Evolutionary conservation across 2,888 invertebrate species (phyloP).

Genomic region (Eupithecia vulgata): DNA sequence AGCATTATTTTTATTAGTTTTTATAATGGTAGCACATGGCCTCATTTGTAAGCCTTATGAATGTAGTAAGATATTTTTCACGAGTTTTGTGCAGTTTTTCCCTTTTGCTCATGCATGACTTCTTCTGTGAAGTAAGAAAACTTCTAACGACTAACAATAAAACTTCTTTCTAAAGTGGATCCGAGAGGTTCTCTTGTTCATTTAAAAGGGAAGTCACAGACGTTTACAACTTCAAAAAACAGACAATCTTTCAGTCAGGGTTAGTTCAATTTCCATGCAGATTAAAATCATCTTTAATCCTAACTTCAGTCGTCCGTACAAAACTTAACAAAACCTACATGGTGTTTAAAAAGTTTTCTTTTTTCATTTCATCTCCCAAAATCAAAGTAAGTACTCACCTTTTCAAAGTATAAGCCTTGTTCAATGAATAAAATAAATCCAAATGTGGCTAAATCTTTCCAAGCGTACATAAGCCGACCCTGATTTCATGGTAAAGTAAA

Average conservation of each 20-base stretch:
- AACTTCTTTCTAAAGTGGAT: background rate
- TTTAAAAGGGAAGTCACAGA: background rate
- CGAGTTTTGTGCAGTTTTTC: background rate
- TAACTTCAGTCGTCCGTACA: background rate
- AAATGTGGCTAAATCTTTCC: slow-evolving; percentile 2
- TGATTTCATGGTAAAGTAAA: slow-evolving; percentile 1
- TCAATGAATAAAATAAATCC: background rate
- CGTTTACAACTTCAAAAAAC: too few species aligned
- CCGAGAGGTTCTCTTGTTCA: background rate
- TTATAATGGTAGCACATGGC: too few species aligned
- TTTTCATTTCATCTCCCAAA: background rate
- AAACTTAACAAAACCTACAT: background rate
- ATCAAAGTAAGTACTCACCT: background rate
- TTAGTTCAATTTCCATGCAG: too few species aligned
- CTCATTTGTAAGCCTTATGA: too few species aligned
- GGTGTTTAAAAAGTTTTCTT: background rate
- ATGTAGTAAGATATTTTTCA: too few species aligned
- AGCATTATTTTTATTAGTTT: too few species aligned
- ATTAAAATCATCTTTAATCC: background rate
- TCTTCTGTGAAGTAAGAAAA: background rate
- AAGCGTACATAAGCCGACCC: background rate
- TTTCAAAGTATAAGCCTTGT: background rate
- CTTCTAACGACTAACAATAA: background rate
- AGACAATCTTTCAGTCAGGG: too few species aligned
- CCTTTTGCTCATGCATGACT: background rate